A percentile compares a stretch with the other conserved stretches of the same genome.
phyloP scores from a whole-genome alignment of 2,797 vertebrate genomes.

The Crax fasciolata region DNA sequence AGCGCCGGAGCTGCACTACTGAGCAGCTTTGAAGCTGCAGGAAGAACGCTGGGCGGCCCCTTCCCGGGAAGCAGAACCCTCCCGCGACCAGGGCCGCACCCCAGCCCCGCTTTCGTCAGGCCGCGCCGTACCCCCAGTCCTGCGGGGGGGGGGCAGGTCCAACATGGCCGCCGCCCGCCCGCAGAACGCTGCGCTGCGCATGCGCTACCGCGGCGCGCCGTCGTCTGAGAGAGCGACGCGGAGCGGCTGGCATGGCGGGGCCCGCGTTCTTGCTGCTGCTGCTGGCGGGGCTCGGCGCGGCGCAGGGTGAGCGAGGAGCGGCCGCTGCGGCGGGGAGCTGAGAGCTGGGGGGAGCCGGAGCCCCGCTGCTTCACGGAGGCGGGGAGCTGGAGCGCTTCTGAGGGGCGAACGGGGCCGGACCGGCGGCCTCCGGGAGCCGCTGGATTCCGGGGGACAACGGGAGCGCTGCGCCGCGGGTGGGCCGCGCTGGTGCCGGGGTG shows the following conservation, averaged over 20 bases:
- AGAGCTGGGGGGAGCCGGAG: too few species aligned
- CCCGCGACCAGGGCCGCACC: too few species aligned
- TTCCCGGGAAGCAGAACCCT: background rate
- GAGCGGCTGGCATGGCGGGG: background rate
- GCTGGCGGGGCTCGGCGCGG: background rate
- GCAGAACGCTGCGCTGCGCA: background rate
- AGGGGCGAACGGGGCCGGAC: background rate
- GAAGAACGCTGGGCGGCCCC: fast-evolving
- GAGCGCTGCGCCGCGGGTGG: background rate
- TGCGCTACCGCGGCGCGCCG: background rate
- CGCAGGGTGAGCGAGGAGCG: background rate
- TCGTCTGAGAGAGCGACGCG: background rate
- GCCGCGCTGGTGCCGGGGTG: too few species aligned
- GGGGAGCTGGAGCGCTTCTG: too few species aligned
- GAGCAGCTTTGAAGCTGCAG: fast-evolving
- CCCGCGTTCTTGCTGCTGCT: background rate
- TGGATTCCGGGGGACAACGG: background rate
- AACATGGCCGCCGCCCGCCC: fast-evolving
- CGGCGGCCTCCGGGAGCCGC: background rate
- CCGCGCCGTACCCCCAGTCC: too few species aligned
- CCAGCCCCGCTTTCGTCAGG: too few species aligned
- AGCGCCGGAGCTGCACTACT: fast-evolving
- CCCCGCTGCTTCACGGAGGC: too few species aligned
- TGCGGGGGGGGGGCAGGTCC: fast-evolving
- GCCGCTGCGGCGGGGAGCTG: too few species aligned